phyloP scores from a whole-genome alignment of 2,113 vertebrate species.

The Misgurnus anguillicaudatus region DNA sequence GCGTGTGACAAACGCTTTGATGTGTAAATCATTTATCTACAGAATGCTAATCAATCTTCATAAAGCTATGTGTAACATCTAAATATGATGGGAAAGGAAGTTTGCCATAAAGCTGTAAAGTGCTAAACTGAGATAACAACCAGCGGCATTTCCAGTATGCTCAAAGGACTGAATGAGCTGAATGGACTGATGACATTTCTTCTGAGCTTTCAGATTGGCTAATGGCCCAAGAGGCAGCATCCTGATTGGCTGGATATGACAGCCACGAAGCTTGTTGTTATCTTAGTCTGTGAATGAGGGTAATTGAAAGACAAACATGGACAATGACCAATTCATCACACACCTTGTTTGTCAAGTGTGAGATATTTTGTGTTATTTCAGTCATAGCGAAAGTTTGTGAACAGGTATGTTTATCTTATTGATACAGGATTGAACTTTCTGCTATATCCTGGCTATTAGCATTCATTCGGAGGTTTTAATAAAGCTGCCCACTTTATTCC shows the following conservation, averaged over 20 bases:
- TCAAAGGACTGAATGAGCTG: not conserved
- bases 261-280: not conserved
- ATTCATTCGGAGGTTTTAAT: too few species aligned
- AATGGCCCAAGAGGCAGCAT: not conserved
- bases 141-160: not conserved
- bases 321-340: not conserved
- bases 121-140: constrained; percentile 38
- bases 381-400: not conserved
- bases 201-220: constrained; percentile 6
- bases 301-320: constrained; percentile 10
- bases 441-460: not conserved
- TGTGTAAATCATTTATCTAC: constrained; percentile 51
- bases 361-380: not conserved
- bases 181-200: constrained; percentile 12
- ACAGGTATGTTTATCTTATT: not conserved
- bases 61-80: constrained; percentile 48
- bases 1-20: constrained; percentile 36
- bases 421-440: not conserved
- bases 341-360: not conserved
- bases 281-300: not conserved
- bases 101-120: constrained; percentile 54
- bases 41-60: constrained; percentile 43
- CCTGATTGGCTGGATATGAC: not conserved
- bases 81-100: constrained; percentile 51
- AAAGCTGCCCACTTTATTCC: not conserved